These are phyloP conservation scores for Turnix velox DNA, from an alignment of 2,113 vertebrate species.

Conservation along the genomic window DNA sequence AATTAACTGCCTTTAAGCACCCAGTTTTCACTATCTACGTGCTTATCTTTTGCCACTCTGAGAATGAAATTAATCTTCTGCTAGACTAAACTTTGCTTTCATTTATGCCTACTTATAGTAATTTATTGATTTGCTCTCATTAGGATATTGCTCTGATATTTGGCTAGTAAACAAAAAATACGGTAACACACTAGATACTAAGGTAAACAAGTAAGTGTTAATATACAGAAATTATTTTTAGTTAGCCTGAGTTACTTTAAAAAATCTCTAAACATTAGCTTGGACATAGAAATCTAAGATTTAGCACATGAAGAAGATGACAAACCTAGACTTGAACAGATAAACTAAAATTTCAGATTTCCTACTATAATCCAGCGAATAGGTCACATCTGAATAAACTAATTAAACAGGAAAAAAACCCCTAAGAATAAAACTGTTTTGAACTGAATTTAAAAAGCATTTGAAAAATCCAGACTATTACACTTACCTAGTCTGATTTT, in stretches of 20 bases:
- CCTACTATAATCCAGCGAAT: background rate
- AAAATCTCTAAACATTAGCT: background rate
- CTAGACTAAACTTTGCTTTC: background rate
- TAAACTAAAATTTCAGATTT: background rate
- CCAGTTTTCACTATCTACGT: background rate
- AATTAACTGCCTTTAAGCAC: background rate
- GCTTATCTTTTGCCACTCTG: background rate
- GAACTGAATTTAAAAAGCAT: background rate
- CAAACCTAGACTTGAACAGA: background rate
- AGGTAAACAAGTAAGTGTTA: background rate
- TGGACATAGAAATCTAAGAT: background rate
- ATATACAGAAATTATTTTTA: background rate
- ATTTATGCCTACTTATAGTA: background rate
- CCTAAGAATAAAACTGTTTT: background rate
- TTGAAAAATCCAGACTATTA: background rate
- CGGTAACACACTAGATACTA: background rate
- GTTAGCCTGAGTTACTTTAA: background rate
- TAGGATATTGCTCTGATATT: background rate
- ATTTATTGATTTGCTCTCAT: background rate
- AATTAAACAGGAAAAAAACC: background rate
- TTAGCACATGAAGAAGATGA: background rate
- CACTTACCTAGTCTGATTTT: conserved; percentile 84
- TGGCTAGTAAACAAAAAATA: background rate
- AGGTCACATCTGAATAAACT: background rate
- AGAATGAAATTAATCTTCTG: background rate